Conservation (phyloP, 2,797 vertebrate genomes). For the Oophaga sylvatica region DNA sequence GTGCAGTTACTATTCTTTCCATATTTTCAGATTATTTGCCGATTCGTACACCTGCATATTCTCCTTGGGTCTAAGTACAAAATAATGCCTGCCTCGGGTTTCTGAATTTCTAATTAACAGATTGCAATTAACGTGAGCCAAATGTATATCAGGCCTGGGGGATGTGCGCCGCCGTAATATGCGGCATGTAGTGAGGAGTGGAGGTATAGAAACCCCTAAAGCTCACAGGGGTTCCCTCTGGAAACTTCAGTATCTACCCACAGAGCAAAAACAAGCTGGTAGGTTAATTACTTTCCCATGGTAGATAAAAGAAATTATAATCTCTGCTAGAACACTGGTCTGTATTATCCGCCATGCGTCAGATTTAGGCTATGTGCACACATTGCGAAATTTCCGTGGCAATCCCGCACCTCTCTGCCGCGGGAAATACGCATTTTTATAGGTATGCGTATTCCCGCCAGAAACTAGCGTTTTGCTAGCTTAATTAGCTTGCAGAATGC, state of each 20-base stretch:
- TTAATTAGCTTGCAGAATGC: too few species aligned
- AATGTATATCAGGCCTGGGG: slow-evolving; percentile 1
- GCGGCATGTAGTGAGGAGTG: neutral
- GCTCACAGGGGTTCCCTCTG: neutral
- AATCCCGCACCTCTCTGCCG: too few species aligned
- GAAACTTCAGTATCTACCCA: neutral
- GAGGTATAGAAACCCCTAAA: neutral
- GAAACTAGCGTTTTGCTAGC: too few species aligned
- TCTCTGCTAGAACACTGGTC: neutral
- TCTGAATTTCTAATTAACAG: slow-evolving; percentile 11
- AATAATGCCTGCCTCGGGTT: neutral
- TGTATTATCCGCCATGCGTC: neutral
- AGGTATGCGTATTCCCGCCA: too few species aligned
- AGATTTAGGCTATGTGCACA: too few species aligned
- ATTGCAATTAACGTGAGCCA: slow-evolving; percentile 13
- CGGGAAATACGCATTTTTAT: too few species aligned
- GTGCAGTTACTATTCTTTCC: neutral
- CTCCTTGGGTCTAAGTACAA: neutral
- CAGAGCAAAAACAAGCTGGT: neutral
- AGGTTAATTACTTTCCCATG: neutral
- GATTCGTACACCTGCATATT: neutral
- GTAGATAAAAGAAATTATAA: neutral
- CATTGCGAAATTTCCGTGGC: too few species aligned
- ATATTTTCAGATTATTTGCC: neutral
- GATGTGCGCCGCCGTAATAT: neutral